These are phyloP conservation scores for Otolemur garnettii DNA, from an alignment of 2,113 vertebrate species.

Conservation along the genomic window DNA sequence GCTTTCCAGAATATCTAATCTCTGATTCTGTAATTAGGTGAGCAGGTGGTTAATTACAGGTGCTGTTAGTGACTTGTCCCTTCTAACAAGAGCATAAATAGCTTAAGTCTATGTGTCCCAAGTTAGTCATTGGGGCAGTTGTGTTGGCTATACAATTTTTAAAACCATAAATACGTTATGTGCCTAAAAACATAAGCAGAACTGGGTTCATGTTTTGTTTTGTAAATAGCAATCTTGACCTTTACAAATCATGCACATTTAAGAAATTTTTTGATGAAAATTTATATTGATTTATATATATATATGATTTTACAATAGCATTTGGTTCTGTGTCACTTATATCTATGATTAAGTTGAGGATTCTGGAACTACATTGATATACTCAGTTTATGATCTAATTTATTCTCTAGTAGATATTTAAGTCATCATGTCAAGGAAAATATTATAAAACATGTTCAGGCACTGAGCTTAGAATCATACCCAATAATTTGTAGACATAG, in stretches of 20 bases:
- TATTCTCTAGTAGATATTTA: slow-evolving; percentile 50
- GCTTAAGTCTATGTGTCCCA: slow-evolving; percentile 47
- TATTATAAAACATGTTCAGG: neutral
- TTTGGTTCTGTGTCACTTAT: slow-evolving; percentile 31
- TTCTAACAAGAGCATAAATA: slow-evolving; percentile 63
- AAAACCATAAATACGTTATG: slow-evolving; percentile 14
- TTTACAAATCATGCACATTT: neutral
- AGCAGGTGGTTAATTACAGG: slow-evolving; percentile 81
- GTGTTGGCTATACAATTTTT: slow-evolving; percentile 24
- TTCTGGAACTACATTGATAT: neutral
- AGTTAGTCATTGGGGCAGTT: slow-evolving; percentile 17
- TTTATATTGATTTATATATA: slow-evolving; percentile 20
- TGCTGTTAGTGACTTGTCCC: slow-evolving; percentile 54
- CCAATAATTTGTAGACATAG: neutral
- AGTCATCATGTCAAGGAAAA: neutral
- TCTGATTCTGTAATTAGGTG: slow-evolving; percentile 69
- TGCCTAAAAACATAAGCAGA: slow-evolving; percentile 33
- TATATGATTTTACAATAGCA: neutral
- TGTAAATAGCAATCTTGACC: slow-evolving; percentile 44
- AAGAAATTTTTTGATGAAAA: neutral
- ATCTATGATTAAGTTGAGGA: neutral
- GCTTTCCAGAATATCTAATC: slow-evolving; percentile 78
- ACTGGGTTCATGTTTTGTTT: neutral
- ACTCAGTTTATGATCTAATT: neutral
- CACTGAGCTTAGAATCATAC: neutral